Conservation (phyloP, 1,140 invertebrate genomes). For the Drosophila grimshawi region DNA sequence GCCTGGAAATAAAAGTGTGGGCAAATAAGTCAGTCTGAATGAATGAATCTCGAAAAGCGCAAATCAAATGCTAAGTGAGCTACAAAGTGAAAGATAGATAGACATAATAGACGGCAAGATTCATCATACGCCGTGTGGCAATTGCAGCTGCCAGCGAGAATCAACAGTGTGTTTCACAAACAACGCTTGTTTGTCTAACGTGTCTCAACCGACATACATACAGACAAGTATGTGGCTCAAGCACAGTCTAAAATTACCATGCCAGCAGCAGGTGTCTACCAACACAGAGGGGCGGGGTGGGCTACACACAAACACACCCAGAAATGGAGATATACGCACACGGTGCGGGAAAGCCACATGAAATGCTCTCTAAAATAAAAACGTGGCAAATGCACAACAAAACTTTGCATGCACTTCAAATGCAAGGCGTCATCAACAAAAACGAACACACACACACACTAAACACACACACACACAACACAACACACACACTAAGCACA, state of each 20-base stretch:
- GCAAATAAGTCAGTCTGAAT: conserved; percentile 51
- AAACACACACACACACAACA: conserved; percentile 1
- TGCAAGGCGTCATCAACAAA: conserved; percentile 24
- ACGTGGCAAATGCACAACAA: conserved; percentile 54
- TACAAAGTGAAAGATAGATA: neutral
- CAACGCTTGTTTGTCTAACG: conserved; percentile 35
- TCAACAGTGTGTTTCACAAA: conserved; percentile 27
- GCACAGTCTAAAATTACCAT: conserved; percentile 39
- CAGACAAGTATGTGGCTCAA: conserved; percentile 44
- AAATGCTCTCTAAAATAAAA: conserved; percentile 52
- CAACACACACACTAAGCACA: conserved; percentile 5
- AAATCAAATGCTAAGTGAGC: conserved; percentile 53
- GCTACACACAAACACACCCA: conserved; percentile 3
- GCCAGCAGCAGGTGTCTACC: conserved; percentile 54
- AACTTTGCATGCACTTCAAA: conserved; percentile 60
- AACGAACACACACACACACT: conserved; percentile 15
- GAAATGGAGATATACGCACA: neutral
- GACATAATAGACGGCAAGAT: conserved; percentile 5
- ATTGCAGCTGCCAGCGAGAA: conserved; percentile 11
- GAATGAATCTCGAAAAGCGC: conserved; percentile 70
- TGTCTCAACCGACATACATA: conserved; percentile 31
- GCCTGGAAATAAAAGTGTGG: conserved; percentile 21
- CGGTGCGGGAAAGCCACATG: conserved; percentile 22
- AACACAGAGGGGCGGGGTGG: conserved; percentile 13
- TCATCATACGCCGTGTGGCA: neutral